Conservation (phyloP, 2,797 vertebrate genomes). For the Helicolenus hilgendorfi region DNA sequence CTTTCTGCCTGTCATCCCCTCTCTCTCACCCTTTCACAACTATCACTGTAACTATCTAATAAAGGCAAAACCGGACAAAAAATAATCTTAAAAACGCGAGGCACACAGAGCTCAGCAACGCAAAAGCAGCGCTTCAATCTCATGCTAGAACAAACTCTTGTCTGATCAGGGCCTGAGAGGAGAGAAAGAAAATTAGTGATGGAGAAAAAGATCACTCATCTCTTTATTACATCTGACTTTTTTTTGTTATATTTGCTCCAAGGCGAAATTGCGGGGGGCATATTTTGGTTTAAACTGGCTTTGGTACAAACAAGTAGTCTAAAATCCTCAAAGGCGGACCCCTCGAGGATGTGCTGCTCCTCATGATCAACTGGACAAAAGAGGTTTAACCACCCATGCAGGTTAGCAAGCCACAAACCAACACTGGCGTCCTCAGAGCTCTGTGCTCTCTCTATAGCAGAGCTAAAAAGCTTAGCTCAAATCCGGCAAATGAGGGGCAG, state of each 20-base stretch:
- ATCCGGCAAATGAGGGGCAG: slow-evolving; percentile 68
- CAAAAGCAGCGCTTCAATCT: too few relatives aligned
- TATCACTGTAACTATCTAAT: too few relatives aligned
- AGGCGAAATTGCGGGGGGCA: not conserved
- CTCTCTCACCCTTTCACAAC: too few relatives aligned
- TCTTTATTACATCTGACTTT: slow-evolving; percentile 12
- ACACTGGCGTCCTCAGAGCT: slow-evolving; percentile 22
- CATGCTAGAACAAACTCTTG: too few relatives aligned
- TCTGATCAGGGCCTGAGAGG: not conserved
- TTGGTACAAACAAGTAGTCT: slow-evolving; percentile 20
- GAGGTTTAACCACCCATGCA: slow-evolving; percentile 42
- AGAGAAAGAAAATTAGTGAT: slow-evolving; percentile 3
- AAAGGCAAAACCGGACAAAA: too few relatives aligned
- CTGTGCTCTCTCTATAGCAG: slow-evolving; percentile 28
- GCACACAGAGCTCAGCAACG: too few relatives aligned
- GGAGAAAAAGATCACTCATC: not conserved
- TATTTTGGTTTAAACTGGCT: not conserved
- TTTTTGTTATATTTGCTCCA: not conserved
- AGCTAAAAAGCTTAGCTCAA: slow-evolving; percentile 66
- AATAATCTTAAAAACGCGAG: too few relatives aligned
- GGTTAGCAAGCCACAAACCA: slow-evolving; percentile 43
- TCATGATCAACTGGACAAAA: slow-evolving; percentile 34
- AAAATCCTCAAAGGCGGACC: slow-evolving; percentile 5
- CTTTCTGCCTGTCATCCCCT: too few relatives aligned
- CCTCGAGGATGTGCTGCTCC: slow-evolving; percentile 1